A percentile compares a stretch with the other conserved stretches of the same genome.
These are phyloP conservation scores for Megatriorchis doriae DNA, from an alignment of 2,113 vertebrate species.

Conservation along the genomic window DNA sequence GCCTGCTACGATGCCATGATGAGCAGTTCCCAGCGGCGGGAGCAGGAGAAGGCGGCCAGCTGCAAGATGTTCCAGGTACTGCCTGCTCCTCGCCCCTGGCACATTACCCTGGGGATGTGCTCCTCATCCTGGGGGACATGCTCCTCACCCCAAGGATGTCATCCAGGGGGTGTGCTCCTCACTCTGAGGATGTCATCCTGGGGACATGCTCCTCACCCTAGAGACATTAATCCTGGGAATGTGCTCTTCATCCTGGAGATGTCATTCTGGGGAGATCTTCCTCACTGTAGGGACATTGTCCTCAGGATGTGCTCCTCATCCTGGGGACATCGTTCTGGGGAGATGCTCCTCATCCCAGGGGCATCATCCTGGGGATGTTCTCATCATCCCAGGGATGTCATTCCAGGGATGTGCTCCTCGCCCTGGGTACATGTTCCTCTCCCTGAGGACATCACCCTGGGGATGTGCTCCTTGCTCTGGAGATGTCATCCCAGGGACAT, in stretches of 20 bases:
- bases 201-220: no score
- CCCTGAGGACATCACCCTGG: no score
- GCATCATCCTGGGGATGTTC: neutral
- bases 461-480: neutral
- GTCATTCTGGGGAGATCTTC: neutral
- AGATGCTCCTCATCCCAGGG: neutral
- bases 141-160: neutral
- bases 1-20: constrained; percentile 93
- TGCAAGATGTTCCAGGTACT: constrained; percentile 86
- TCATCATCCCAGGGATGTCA: no score
- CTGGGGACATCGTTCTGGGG: no score
- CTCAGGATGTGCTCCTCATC: neutral
- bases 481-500: no score
- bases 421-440: no score
- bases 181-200: neutral
- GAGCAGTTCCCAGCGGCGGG: constrained; percentile 82
- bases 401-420: accelerated
- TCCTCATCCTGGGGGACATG: neutral
- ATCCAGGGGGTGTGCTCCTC: neutral
- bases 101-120: neutral
- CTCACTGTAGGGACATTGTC: neutral
- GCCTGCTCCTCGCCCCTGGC: neutral
- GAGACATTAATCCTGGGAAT: no score
- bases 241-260: neutral
- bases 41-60: constrained; percentile 79